Evolutionary conservation across 2,797 vertebrate genomes (phyloP).

Genomic region (Margarornis squamiger): DNA sequence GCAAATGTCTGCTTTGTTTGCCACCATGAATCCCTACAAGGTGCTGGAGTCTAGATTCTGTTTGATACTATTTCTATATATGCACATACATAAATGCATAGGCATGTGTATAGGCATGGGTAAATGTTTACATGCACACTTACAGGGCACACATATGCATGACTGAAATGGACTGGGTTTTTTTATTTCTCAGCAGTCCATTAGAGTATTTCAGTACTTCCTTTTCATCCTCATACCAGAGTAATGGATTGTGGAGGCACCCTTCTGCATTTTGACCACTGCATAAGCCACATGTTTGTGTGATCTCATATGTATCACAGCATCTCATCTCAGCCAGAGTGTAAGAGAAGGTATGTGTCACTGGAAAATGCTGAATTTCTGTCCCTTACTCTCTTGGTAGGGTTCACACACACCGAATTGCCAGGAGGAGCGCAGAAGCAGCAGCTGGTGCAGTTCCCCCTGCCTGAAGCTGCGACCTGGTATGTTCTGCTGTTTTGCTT

Average conservation of each 20-base stretch:
- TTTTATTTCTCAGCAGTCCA: not conserved
- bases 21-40: not conserved
- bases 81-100: accelerated
- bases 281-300: not conserved
- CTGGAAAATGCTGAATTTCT: not conserved
- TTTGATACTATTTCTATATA: not conserved
- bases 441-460: not conserved
- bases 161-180: not conserved
- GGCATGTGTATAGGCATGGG: accelerated
- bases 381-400: not conserved
- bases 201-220: not conserved
- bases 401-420: accelerated
- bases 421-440: accelerated
- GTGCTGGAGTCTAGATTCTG: not conserved
- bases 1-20: not conserved
- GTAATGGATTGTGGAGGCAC: not conserved
- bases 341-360: not conserved
- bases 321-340: not conserved
- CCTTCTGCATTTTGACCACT: not conserved
- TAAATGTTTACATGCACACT: not conserved
- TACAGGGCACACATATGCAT: not conserved
- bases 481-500: not conserved
- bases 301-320: not conserved
- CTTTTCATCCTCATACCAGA: not conserved
- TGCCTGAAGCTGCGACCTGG: not conserved